Percentiles rank a stretch among this genome's conserved stretches.
Conservation (phyloP, 2,797 vertebrate species). For the Buceros bicornis region DNA sequence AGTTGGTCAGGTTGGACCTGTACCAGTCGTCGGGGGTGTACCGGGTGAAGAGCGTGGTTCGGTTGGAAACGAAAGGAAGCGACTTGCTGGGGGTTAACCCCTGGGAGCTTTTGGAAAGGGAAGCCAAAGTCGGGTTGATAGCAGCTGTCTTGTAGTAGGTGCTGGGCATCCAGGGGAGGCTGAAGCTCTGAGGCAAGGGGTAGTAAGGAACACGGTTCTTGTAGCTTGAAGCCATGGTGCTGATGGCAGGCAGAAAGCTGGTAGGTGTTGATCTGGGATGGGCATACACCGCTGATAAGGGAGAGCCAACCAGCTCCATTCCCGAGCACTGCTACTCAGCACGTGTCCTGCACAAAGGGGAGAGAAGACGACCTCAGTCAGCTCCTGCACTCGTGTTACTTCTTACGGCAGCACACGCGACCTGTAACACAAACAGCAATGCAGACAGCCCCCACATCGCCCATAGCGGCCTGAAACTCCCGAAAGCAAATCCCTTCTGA, state of each 20-base stretch:
- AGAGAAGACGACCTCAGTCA: not conserved
- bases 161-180: constrained; percentile 87
- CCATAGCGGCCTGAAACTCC: not conserved
- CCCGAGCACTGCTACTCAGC: not conserved
- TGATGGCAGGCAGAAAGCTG: constrained; percentile 90
- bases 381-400: not conserved
- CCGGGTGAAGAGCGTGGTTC: constrained; percentile 82
- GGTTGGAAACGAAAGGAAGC: constrained; percentile 87
- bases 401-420: not conserved
- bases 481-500: not conserved
- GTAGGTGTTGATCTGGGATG: constrained; percentile 82
- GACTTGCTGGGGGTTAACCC: constrained; percentile 83
- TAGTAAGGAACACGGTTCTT: constrained; percentile 80
- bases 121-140: constrained; percentile 74
- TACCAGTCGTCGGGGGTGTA: constrained; percentile 93
- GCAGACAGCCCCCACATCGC: not conserved
- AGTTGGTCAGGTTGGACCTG: constrained; percentile 89
- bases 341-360: constrained; percentile 39
- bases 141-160: constrained; percentile 84
- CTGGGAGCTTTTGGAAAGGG: constrained; percentile 78
- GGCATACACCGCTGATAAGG: constrained; percentile 83
- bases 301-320: constrained; percentile 90
- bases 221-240: constrained; percentile 87
- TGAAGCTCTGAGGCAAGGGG: constrained; percentile 80
- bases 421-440: not conserved